A percentile compares a stretch with the other conserved stretches of the same genome.
Evolutionary conservation across 2,113 vertebrate genomes (phyloP).

Genomic region (Elephantulus edwardii): DNA sequence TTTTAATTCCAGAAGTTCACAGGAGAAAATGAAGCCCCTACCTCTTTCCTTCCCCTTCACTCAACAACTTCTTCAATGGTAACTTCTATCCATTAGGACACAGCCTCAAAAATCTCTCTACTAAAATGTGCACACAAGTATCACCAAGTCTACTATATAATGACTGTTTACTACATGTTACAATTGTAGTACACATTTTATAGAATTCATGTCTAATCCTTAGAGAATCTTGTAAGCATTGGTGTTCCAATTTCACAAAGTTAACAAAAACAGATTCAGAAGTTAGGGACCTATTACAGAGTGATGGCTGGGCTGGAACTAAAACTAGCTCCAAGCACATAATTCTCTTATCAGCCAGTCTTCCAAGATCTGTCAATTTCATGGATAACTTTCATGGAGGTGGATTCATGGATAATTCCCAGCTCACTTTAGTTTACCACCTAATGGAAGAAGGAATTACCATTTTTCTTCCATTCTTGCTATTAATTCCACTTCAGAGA

Average conservation of each 20-base stretch:
- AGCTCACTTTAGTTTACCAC: background rate
- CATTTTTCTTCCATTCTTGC: background rate
- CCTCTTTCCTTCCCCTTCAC: background rate
- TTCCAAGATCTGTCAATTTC: background rate
- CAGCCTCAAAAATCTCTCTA: background rate
- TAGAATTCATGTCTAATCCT: background rate
- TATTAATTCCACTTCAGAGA: background rate
- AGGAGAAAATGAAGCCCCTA: background rate
- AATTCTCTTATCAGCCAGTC: background rate
- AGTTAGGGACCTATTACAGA: background rate
- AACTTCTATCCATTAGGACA: background rate
- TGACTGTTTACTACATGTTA: background rate
- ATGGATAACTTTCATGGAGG: background rate
- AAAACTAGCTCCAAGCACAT: background rate
- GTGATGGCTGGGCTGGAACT: background rate
- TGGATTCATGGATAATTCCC: too few species aligned
- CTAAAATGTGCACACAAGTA: background rate
- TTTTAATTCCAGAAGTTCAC: background rate
- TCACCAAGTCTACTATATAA: background rate
- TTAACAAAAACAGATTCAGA: background rate
- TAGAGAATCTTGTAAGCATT: background rate
- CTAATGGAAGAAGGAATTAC: background rate
- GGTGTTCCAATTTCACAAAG: conserved; percentile 28
- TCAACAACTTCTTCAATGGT: background rate
- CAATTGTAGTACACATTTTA: background rate